Evolutionary conservation across 2,113 vertebrate species (phyloP), one percentile per base, ranked within the genome.

Genomic region (Alces alces): DNA sequence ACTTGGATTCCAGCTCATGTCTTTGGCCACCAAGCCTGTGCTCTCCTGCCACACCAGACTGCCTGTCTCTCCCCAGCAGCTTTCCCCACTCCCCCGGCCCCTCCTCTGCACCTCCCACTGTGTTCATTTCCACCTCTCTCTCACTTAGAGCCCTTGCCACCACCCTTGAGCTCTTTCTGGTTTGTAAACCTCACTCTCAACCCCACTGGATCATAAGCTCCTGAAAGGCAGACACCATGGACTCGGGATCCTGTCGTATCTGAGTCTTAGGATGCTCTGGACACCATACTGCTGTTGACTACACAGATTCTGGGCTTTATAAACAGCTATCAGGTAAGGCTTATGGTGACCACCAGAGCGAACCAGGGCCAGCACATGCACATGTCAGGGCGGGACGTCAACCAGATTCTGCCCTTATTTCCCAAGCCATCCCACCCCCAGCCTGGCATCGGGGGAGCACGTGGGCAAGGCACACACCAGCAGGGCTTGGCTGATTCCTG

Each of bases 271-370:
- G 36, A 36, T 15, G 28, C 17, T 57, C 43, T 52, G 61, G 55
- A 30, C 45, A 28, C 28, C 91, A 50, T 0, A 39, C 57, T 15
- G 43, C 30, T 36, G 16, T 30, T 55, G 6, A n/a, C 28, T 3
- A 12, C 16, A 43, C 57, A 82, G 79, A 39, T 6, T 39, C 66
- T 39, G 13, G 25, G 36, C 39, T 66, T 61, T 27, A 47, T 16
- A 43, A 84, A n/a, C 45, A 45, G 78, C 43, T 9, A 5, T 4
- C 15, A 17, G 11, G 0, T 17, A n/a, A 58, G 52, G 33, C 91
- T 36, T 4, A 16, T 1, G 9, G 36, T 60, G 5, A 55, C 36
- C 3, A 33, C 43, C 43, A 5, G 30, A 57, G 36, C 0, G 1
- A 30, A 0, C 4, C 27, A 76, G n/a, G 82, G 21, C 76, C 88